These are phyloP conservation scores for Ptychoptera albimana DNA, from an alignment of 2,888 invertebrate genomes.

Conservation along the genomic window DNA sequence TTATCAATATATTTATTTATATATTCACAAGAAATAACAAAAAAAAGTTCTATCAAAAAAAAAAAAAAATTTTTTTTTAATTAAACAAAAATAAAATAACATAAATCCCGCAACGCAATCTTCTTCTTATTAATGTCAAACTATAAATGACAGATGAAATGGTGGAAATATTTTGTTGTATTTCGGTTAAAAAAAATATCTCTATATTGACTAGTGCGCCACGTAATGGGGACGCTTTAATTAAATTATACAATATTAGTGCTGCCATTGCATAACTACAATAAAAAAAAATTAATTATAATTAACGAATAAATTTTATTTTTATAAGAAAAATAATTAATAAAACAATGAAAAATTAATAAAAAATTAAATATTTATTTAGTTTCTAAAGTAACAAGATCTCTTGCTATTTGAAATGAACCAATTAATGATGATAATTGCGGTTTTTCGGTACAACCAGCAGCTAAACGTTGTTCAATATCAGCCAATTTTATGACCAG, in stretches of 20 bases:
- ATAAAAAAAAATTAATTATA: background rate
- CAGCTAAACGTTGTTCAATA: slow-evolving; percentile 70
- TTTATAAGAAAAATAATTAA: background rate
- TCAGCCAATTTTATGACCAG: slow-evolving; percentile 78
- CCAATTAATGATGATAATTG: slow-evolving; percentile 80
- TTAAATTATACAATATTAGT: background rate
- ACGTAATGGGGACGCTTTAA: too few species aligned
- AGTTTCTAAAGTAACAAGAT: slow-evolving; percentile 28
- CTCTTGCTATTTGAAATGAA: slow-evolving; percentile 67
- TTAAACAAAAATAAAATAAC: too few species aligned
- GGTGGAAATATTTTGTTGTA: too few species aligned
- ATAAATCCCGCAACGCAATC: too few species aligned
- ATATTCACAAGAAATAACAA: too few species aligned
- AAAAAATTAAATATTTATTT: slow-evolving; percentile 1
- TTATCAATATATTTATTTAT: too few species aligned
- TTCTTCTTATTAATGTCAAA: too few species aligned
- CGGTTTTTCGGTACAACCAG: slow-evolving; percentile 78
- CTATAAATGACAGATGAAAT: too few species aligned
- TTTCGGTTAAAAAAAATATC: too few species aligned
- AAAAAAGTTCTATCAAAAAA: too few species aligned
- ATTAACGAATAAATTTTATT: background rate
- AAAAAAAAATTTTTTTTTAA: too few species aligned
- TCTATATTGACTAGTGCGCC: too few species aligned
- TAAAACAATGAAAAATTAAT: background rate
- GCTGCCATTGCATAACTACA: background rate